Base-by-base conservation (phyloP, 2,888 invertebrate species). In the Sminthurides aquaticus region DNA sequence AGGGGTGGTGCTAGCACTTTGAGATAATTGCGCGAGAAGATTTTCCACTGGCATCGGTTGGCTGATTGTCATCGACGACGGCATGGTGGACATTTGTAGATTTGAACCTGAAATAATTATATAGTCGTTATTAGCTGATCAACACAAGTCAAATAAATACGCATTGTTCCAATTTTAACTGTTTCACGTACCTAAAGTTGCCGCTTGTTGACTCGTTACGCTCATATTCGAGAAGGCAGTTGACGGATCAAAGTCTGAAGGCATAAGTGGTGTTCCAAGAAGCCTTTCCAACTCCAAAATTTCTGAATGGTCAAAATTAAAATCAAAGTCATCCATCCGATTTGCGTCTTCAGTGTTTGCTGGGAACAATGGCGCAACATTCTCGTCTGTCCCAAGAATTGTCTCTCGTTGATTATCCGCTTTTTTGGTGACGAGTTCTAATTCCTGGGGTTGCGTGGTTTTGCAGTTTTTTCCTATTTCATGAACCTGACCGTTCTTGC, bases 271-370 rank as follows among this genome's bases (percentile, higher is more conserved):
- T 26, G 68, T 69, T 25, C 70, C 72, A 11, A 74, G 64, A 54
- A 74, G 66, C 24, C 69, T 67, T 58, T 74, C 74, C 54, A 74
- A 48, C 58, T 74, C 74, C 1, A 67, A 57, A 28, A 74, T 70
- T 55, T 74, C 74, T 22, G 64, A 65, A 5, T 71, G 71, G 25
- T 72, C 71, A 57, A 69, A 67, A 5, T 48, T 49, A 11, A 66
- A 34, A 18, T 63, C 62, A 48, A 60, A 57, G 25, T 56, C 57
- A n/a, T 57, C 63, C 1, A 63, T 11, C 20, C 57, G 57, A 28
- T 11, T 49, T 3, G 57, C 11, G 5, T 52, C 52, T 5, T 52
- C 22, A 20, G 18, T 20, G 5, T 15, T 20, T 20, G 15, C 20
- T 20, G 18, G 20, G 20, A 52, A 52, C 52, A 52, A 5, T 15